Evolutionary conservation across 1,140 invertebrate species (phyloP).

Genomic region (Magallana ariakensis): DNA sequence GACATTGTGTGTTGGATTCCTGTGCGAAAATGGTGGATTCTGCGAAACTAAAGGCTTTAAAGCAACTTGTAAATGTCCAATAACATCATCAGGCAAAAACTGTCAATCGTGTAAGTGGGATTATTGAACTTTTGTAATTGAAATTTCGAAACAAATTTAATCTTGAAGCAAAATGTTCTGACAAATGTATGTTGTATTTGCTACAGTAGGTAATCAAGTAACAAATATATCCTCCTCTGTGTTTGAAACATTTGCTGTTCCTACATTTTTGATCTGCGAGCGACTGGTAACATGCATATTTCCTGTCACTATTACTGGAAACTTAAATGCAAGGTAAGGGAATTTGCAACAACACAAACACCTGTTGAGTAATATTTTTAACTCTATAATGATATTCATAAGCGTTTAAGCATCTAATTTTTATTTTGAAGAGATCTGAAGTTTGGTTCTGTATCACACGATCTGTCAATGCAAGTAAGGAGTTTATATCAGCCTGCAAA

Average conservation of each 20-base stretch:
- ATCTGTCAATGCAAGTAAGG: not conserved
- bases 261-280: not conserved
- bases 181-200: no score
- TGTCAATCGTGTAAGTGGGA: not conserved
- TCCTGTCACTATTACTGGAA: not conserved
- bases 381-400: no score
- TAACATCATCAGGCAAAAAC: not conserved
- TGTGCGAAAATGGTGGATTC: conserved; percentile 7
- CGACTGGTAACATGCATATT: not conserved
- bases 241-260: conserved; percentile 2
- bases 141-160: no score
- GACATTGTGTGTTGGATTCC: not conserved
- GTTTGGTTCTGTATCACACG: conserved; percentile 1
- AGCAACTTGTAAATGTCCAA: not conserved
- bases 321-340: not conserved
- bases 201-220: not conserved
- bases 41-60: not conserved
- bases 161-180: no score
- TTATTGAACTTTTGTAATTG: no score
- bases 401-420: no score
- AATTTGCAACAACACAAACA: not conserved
- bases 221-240: not conserved
- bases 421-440: not conserved
- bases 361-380: no score
- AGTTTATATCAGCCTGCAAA: not conserved